Percentiles rank a stretch among this genome's conserved stretches.
These are phyloP conservation scores for Loriculus beryllinus DNA, from an alignment of 2,797 vertebrate species.

Conservation along the genomic window DNA sequence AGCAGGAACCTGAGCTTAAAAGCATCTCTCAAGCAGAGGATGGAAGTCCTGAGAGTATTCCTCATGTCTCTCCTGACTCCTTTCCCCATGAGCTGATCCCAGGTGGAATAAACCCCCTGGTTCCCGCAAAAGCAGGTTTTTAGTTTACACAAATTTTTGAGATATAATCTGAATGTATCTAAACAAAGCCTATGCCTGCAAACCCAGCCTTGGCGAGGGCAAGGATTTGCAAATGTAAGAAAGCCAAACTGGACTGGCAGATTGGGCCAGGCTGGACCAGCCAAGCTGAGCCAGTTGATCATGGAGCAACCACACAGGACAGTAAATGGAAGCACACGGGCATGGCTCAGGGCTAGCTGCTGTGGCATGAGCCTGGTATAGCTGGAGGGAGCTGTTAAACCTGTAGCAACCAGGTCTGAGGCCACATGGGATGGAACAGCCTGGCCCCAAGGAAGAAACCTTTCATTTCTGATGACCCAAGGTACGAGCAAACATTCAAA, in stretches of 20 bases:
- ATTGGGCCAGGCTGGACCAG: not conserved
- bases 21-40: not conserved
- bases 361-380: not conserved
- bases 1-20: not conserved
- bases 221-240: not conserved
- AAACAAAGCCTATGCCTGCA: not conserved
- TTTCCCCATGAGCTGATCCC: not conserved
- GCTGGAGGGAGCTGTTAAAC: not conserved
- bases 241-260: not conserved
- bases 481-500: not conserved
- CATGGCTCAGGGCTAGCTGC: rapidly evolving
- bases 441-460: not conserved
- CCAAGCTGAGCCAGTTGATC: not conserved
- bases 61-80: not conserved
- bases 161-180: not conserved
- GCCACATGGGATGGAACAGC: not conserved
- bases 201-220: not conserved
- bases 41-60: not conserved
- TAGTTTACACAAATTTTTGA: not conserved
- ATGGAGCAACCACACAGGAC: rapidly evolving
- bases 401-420: rapidly evolving
- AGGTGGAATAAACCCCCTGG: not conserved
- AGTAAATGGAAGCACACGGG: not conserved
- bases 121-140: not conserved
- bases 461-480: not conserved